These are phyloP conservation scores for Phrynocephalus vlangalii DNA, from an alignment of 2,797 vertebrate species.

Conservation along the genomic window DNA sequence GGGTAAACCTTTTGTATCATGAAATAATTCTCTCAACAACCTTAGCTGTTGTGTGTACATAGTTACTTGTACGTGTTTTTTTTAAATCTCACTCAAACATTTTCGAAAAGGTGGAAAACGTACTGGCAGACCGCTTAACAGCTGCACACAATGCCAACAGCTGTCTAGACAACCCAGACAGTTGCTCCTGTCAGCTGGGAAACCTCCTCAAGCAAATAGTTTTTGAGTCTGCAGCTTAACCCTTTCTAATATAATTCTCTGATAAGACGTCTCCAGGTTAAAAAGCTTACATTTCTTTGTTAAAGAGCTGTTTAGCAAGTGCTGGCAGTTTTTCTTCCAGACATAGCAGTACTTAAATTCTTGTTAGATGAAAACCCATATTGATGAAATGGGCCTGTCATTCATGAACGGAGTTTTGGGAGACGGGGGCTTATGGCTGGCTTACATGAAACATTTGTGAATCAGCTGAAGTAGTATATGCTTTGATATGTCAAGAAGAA, in stretches of 20 bases:
- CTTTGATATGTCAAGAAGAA: not conserved
- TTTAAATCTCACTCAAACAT: slow-evolving; percentile 62
- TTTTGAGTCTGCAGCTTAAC: slow-evolving; percentile 74
- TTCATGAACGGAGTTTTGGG: slow-evolving; percentile 27
- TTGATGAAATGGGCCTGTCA: slow-evolving; percentile 15
- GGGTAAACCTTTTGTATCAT: slow-evolving; percentile 28
- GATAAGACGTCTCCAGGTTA: slow-evolving; percentile 34
- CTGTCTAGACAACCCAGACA: slow-evolving; percentile 80
- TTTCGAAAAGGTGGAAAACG: slow-evolving; percentile 79
- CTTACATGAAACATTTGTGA: slow-evolving; percentile 42
- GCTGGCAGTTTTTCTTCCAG: slow-evolving; percentile 4
- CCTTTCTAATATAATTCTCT: slow-evolving; percentile 63
- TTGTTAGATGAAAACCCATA: not conserved
- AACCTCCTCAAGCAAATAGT: slow-evolving; percentile 74
- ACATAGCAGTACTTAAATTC: not conserved
- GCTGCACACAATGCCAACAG: slow-evolving; percentile 75
- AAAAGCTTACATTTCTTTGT: slow-evolving; percentile 36
- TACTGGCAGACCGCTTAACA: slow-evolving; percentile 66
- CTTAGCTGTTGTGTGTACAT: slow-evolving; percentile 55
- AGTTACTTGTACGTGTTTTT: slow-evolving; percentile 51
- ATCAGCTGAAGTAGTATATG: slow-evolving; percentile 21
- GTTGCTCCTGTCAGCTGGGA: slow-evolving; percentile 83
- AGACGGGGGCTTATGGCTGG: slow-evolving; percentile 27
- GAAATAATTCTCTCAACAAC: not conserved
- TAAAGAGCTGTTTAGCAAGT: slow-evolving; percentile 18